Percentiles rank a stretch among this genome's conserved stretches.
These are phyloP conservation scores for Cheilosia variabilis DNA, from an alignment of 2,888 invertebrate genomes.

Conservation along the genomic window DNA sequence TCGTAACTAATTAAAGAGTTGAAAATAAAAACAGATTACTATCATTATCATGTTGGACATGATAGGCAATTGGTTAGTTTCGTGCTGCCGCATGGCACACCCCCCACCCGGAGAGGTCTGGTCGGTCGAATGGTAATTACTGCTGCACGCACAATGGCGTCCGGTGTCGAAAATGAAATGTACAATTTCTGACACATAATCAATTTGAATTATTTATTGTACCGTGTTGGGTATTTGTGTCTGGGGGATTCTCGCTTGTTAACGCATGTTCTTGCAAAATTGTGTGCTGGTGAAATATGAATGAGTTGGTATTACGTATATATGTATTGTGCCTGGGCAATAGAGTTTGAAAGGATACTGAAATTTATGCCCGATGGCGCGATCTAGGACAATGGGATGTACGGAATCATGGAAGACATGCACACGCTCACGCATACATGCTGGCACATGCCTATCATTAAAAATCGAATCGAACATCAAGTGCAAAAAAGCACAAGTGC, in stretches of 20 bases:
- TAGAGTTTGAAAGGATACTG: neutral
- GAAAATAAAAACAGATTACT: conserved; percentile 68
- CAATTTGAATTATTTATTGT: conserved; percentile 74
- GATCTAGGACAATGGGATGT: too few species aligned
- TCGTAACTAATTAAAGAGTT: conserved; percentile 69
- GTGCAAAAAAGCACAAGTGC: too few species aligned
- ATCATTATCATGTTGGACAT: conserved; percentile 74
- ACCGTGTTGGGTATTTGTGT: conserved; percentile 25
- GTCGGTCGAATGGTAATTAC: conserved; percentile 50
- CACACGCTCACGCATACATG: too few species aligned
- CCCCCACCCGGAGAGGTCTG: neutral
- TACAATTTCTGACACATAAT: conserved; percentile 74
- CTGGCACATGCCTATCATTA: too few species aligned
- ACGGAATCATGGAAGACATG: too few species aligned
- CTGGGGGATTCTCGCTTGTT: conserved; percentile 59
- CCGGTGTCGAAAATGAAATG: conserved; percentile 68
- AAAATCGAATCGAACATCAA: too few species aligned
- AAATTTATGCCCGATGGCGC: neutral
- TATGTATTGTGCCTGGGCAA: neutral
- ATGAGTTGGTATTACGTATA: neutral
- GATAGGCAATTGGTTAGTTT: conserved; percentile 73
- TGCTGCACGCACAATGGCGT: conserved; percentile 54
- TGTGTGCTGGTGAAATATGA: conserved; percentile 50
- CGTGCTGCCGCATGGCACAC: conserved; percentile 45
- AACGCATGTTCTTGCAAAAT: conserved; percentile 66